Evolutionary conservation across 2,113 vertebrate genomes (phyloP).

Genomic region (Apodemus speciosus): DNA sequence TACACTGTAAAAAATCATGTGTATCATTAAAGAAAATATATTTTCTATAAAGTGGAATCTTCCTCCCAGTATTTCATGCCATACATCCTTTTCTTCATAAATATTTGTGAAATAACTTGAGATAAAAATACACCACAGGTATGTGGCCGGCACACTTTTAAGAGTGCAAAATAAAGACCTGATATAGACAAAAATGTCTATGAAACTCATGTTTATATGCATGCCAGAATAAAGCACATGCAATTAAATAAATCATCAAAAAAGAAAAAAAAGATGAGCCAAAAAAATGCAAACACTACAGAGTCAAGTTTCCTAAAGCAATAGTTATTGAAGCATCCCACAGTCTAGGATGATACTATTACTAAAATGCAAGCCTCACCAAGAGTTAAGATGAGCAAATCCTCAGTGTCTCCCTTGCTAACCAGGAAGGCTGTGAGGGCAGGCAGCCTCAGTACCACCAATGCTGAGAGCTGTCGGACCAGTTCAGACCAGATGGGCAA

Average conservation of each 20-base stretch:
- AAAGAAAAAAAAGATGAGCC: too few relatives aligned
- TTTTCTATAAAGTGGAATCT: not conserved
- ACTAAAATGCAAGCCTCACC: not conserved
- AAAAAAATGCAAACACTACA: not conserved
- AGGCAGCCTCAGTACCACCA: not conserved
- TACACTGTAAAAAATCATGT: not conserved
- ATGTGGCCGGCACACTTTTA: not conserved
- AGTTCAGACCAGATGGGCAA: not conserved
- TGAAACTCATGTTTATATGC: not conserved
- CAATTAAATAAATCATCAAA: too few relatives aligned
- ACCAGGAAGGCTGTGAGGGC: not conserved
- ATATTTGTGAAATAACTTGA: not conserved
- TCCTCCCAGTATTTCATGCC: not conserved
- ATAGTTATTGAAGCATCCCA: not conserved
- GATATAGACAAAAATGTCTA: not conserved
- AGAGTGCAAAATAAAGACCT: not conserved
- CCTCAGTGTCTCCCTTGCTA: not conserved
- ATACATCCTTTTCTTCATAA: not conserved
- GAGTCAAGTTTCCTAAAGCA: not conserved
- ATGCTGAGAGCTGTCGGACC: accelerated
- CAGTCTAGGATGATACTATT: not conserved
- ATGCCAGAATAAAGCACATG: not conserved
- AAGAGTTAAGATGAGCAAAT: not conserved
- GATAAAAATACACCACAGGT: not conserved
- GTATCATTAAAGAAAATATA: not conserved